phyloP scores from a whole-genome alignment of 30 jellyfish, hydroid and myxozoan species.

The Mastigias papua region DNA sequence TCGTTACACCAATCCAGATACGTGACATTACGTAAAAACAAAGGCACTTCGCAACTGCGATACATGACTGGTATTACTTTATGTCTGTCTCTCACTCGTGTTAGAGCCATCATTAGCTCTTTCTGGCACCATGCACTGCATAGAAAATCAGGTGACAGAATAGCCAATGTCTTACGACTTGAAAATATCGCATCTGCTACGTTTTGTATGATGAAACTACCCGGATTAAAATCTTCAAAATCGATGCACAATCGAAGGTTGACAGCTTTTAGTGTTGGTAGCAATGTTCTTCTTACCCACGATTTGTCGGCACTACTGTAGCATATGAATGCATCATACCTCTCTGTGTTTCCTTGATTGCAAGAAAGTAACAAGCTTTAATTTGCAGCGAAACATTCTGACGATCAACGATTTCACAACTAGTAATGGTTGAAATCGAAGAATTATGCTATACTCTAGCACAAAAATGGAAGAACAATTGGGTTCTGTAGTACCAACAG shows the following conservation, averaged over 20 bases:
- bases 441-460: no score
- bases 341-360: constrained; percentile 14
- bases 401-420: no score
- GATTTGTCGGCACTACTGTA: constrained; percentile 80
- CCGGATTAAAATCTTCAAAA: constrained; percentile 77
- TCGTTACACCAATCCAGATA: constrained; percentile 89
- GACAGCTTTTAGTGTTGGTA: constrained; percentile 36
- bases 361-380: not conserved
- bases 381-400: not conserved
- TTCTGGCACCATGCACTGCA: constrained; percentile 77
- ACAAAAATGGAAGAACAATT: no score
- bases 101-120: constrained; percentile 83
- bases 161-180: constrained; percentile 90
- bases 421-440: no score
- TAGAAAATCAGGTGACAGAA: constrained; percentile 88
- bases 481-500: no score
- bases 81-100: constrained; percentile 61
- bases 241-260: constrained; percentile 78
- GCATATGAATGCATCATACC: constrained; percentile 88
- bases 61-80: constrained; percentile 84
- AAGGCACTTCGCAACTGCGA: constrained; percentile 84
- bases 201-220: constrained; percentile 74
- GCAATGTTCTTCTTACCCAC: constrained; percentile 81
- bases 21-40: constrained; percentile 59
- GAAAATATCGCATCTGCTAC: constrained; percentile 79